Base-by-base conservation (phyloP, 2,888 invertebrate species). In the Melanostoma mellinum region DNA sequence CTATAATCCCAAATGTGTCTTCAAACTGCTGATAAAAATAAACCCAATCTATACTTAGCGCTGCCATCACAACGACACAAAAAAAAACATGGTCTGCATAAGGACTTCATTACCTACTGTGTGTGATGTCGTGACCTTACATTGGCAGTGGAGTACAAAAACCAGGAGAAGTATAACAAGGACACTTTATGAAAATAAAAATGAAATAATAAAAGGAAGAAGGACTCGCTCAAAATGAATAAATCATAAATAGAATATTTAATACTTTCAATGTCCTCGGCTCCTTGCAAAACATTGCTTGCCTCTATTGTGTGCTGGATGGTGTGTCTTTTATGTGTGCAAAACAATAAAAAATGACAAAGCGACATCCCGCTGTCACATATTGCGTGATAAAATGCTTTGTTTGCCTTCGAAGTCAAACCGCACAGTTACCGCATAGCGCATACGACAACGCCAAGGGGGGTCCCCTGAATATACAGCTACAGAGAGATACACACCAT, bases 341-440 rank as follows among this genome's bases (percentile, higher is more conserved):
- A 61, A 72, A 77, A 82, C 81, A 82, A 82, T 82, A 82, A 82
- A 81, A 82, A 82, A 82, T 77, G 81, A 82, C 81, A 82, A 82
- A 82, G 81, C 81, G 81, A 82, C 73, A 73, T 77, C 81, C 81
- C 81, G 81, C 81, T 82, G 81, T 82, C 81, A 82, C 81, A 82
- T 82, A 82, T 82, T 82, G 81, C 81, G 77, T 82, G 77, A 77
- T 77, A 82, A 82, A 82, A 77, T 82, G 81, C 77, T 82, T 82
- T 82, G 81, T 82, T 82, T 73, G 77, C 77, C 56, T 77, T 68
- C 73, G 77, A 82, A 77, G 72, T 72, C 67, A 53, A 67, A 72
- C 72, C 50, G 68, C 73, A 73, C 61, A 77, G 72, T 65, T 81
- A 81, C 76, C 80, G 80, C 80, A 81, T 71, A 81, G 75, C 52